Evolutionary conservation across 2,888 invertebrate genomes (phyloP), one percentile per base, ranked within the genome.

Genomic region (Apomyelois bistriatella): DNA sequence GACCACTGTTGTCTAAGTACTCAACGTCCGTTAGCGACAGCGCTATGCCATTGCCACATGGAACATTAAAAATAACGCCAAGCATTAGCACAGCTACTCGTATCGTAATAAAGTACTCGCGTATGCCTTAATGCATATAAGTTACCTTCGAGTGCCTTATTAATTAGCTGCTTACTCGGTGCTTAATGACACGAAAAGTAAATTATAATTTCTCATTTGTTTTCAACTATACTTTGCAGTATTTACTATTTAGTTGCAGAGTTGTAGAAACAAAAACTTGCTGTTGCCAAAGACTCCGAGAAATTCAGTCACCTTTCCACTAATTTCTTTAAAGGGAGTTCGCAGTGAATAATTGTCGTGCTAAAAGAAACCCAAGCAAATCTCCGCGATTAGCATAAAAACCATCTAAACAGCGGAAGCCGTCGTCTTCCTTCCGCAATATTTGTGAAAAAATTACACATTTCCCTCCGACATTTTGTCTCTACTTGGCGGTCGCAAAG

Each of bases 321-420:
- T 83, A 83, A 83, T 83, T 82, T 78, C 80, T 78, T 32, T 77
- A 69, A 76, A 74, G 77, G 76, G 74, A 72, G 65, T 66, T 56
- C 58, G 59, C 70, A 69, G 72, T 86, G 82, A 88, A 87, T 88
- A 88, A 89, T 85, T 79, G 79, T 81, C 74, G 71, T 70, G 76
- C 82, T 78, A 82, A 86, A 84, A 84, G 82, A 85, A 84, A 84
- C 71, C 76, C 79, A 81, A 75, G 81, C 80, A 82, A 89, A 89
- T 85, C 85, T 82, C 75, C 68, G 56, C 76, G 83, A 90, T 90
- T 90, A 88, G 74, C 89, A 90, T 90, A 89, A 90, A 89, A 88
- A 85, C 78, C 86, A 83, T 77, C 87, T 86, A 85, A 89, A 85
- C 87, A 83, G 85, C 76, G 85, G 85, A 87, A 83, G 82, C 78